Evolutionary conservation across 2,797 vertebrate species (phyloP), one percentile per base, ranked within the genome.

Genomic region (Acanthornis magna): DNA sequence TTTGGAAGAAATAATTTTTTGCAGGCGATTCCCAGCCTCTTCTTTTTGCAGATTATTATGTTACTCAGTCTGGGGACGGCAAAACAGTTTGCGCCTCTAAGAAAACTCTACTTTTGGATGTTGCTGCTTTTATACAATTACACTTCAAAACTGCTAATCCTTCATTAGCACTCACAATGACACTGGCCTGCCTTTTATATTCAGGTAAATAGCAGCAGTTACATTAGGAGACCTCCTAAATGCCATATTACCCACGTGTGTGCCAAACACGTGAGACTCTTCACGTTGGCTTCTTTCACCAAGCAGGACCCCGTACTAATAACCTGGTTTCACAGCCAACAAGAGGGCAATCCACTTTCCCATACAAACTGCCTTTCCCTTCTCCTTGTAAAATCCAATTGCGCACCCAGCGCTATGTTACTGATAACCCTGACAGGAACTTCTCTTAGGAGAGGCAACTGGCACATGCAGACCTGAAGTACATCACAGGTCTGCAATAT

Each of bases 211-310:
- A 75, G 36, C 29, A 32, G 19, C 12, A n/a, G n/a, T 42, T 67
- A 54, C 12, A 25, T 38, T 7, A 45, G 42, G 43, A 85, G 45
- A 54, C 13, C 58, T 79, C 66, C 55, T 34, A 54, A 30, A 22
- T 1, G 2, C 25, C 1, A 0, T 34, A 23, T 40, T 34, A 48
- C 22, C 61, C 29, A 42, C 4, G 34, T 4, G 0, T 3, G 1
- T 25, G 29, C 40, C 80, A 90, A 88, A 90, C 17, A 55, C 0
- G 0, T 13, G 25, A 62, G 51, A 34, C 17, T 42, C 21, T 42
- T 83, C 66, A 51, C 57, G n/a, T 2, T 58, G 53, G 14, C 61
- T 77, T 66, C 11, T 63, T 63, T 36, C 32, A 88, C 5, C 21
- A 60, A 21, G 72, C 38, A 58, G 27, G 30, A 85, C 5, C 4